Evolutionary conservation across 2,888 invertebrate species (phyloP).

Genomic region (Diploptera punctata): DNA sequence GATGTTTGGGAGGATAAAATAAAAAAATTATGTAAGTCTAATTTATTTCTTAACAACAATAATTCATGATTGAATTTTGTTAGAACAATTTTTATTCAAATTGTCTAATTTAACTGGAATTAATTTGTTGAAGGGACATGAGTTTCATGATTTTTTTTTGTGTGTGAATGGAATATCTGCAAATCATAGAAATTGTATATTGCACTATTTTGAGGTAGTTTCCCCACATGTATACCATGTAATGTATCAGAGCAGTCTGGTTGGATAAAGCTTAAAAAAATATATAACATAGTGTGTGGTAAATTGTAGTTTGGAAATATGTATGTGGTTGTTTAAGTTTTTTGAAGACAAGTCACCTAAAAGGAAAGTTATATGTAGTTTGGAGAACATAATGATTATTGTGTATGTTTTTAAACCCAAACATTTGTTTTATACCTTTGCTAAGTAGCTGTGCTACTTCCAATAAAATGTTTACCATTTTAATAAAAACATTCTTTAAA

Average conservation of each 20-base stretch:
- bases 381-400: neutral
- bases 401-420: constrained; percentile 12
- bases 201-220: neutral
- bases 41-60: too few relatives aligned
- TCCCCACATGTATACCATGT: neutral
- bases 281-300: neutral
- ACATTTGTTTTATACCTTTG: constrained; percentile 20
- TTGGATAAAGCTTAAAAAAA: neutral
- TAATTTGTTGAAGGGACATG: too few relatives aligned
- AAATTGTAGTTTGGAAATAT: neutral
- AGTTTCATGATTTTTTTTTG: too few relatives aligned
- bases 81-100: too few relatives aligned
- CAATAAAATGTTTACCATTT: constrained; percentile 15
- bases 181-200: too few relatives aligned
- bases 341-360: constrained; percentile 11
- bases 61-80: too few relatives aligned
- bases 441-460: constrained; percentile 18
- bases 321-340: neutral
- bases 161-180: too few relatives aligned
- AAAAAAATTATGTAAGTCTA: too few relatives aligned
- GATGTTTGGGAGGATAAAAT: too few relatives aligned
- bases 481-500: neutral
- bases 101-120: too few relatives aligned
- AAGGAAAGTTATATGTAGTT: constrained; percentile 16
- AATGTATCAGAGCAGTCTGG: too few relatives aligned